Conservation (phyloP, 2,888 invertebrate genomes). For the Drosophila rubida region DNA sequence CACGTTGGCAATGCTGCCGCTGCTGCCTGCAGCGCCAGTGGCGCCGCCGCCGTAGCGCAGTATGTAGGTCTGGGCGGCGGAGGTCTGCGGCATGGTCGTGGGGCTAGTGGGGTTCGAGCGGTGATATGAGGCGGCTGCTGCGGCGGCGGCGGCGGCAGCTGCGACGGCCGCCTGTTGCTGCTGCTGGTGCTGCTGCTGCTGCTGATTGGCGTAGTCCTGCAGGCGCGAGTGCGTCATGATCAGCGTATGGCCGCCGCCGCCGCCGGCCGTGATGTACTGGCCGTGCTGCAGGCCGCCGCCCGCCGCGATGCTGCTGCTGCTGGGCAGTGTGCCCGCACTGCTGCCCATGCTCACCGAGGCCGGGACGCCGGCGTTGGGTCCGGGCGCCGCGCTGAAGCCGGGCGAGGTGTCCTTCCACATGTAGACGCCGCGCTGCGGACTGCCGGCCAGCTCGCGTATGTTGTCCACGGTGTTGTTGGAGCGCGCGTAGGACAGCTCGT, state of each 20-base stretch:
- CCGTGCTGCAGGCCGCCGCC: constrained; percentile 73
- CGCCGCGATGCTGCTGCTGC: constrained; percentile 58
- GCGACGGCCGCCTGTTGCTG: constrained; percentile 73
- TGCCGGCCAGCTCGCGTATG: constrained; percentile 94
- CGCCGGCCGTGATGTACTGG: constrained; percentile 77
- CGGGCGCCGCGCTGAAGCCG: constrained; percentile 84
- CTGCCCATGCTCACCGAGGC: constrained; percentile 75
- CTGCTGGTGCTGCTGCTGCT: constrained; percentile 78
- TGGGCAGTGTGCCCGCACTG: constrained; percentile 83
- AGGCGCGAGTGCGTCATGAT: constrained; percentile 82
- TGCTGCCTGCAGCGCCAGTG: constrained; percentile 53
- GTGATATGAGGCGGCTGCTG: constrained; percentile 85
- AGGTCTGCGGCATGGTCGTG: constrained; percentile 85
- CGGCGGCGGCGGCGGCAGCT: constrained; percentile 67
- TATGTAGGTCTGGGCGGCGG: constrained; percentile 82
- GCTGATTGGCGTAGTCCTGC: constrained; percentile 79
- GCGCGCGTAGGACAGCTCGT: constrained; percentile 88
- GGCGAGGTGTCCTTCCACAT: constrained; percentile 93
- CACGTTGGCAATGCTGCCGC: constrained; percentile 66
- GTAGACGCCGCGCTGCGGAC: constrained; percentile 92
- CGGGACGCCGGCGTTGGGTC: constrained; percentile 6
- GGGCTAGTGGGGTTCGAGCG: constrained; percentile 91
- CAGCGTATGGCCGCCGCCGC: constrained; percentile 80
- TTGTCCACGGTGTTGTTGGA: constrained; percentile 93
- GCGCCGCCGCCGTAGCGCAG: constrained; percentile 77